A percentile compares a stretch with the other conserved stretches of the same genome.
These are phyloP conservation scores for Psittacula derbiana DNA, from an alignment of 2,797 vertebrate genomes.

Conservation along the genomic window DNA sequence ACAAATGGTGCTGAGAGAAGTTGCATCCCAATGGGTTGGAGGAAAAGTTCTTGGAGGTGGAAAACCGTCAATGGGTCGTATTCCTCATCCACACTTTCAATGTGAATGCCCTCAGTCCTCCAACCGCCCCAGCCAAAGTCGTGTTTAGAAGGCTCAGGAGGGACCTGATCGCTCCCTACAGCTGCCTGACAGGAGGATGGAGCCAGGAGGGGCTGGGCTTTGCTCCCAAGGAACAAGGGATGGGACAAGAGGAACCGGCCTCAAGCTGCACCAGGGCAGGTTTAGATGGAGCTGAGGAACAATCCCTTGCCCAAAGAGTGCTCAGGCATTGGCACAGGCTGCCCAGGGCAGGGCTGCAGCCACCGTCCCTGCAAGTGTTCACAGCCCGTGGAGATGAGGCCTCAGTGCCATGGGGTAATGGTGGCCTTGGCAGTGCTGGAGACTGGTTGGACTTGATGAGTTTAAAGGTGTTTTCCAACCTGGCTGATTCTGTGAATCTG, in stretches of 20 bases:
- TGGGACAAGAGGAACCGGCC: background rate
- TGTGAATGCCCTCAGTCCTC: background rate
- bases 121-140: accelerated
- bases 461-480: no score
- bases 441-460: accelerated
- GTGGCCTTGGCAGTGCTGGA: background rate
- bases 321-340: background rate
- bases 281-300: background rate
- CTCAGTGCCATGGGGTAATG: background rate
- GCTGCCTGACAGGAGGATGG: background rate
- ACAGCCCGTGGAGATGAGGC: accelerated
- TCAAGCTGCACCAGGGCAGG: background rate
- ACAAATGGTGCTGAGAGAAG: background rate
- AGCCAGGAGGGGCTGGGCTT: background rate
- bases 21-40: background rate
- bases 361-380: background rate
- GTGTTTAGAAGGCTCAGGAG: accelerated
- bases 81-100: background rate
- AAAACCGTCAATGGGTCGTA: accelerated
- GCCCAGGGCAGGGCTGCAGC: background rate
- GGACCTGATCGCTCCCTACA: background rate
- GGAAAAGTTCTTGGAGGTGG: background rate
- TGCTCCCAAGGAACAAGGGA: background rate
- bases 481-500: background rate
- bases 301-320: background rate